Evolutionary conservation across 1,140 invertebrate genomes (phyloP).

Genomic region (Ptiloglossa arizonensis): DNA sequence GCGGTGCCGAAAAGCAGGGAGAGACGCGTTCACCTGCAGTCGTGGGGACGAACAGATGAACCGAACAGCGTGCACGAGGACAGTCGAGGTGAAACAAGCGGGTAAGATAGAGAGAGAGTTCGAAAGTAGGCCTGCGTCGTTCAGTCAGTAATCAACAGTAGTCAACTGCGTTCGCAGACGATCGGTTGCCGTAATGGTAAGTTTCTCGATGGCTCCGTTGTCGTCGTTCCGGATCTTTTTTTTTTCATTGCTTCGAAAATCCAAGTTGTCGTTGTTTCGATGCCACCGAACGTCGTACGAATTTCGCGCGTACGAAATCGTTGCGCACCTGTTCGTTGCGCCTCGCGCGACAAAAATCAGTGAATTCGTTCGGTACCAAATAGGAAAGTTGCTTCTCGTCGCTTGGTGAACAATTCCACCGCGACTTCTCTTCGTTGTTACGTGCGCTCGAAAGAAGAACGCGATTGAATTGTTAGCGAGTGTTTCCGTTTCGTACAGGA

Average conservation of each 20-base stretch:
- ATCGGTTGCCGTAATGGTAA: constrained; percentile 79
- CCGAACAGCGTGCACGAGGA: constrained; percentile 36
- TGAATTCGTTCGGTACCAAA: not conserved
- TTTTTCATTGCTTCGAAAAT: not conserved
- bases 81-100: constrained; percentile 47
- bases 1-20: not conserved
- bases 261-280: no score
- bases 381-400: not conserved
- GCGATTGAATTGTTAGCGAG: not conserved
- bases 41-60: constrained; percentile 28
- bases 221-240: not conserved
- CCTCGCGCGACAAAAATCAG: not conserved
- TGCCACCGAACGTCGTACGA: no score
- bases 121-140: constrained; percentile 80
- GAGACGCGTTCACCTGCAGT: not conserved
- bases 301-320: not conserved
- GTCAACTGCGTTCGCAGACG: constrained; percentile 77
- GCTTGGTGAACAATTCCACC: not conserved
- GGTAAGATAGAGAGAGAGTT: constrained; percentile 78
- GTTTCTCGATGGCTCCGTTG: constrained; percentile 59
- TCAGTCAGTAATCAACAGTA: constrained; percentile 80
- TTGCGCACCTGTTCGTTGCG: no score
- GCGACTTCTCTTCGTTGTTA: not conserved
- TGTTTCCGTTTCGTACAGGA: no score
- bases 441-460: not conserved